These are phyloP conservation scores for Pocota personata DNA, from an alignment of 2,888 invertebrate genomes.

Conservation along the genomic window DNA sequence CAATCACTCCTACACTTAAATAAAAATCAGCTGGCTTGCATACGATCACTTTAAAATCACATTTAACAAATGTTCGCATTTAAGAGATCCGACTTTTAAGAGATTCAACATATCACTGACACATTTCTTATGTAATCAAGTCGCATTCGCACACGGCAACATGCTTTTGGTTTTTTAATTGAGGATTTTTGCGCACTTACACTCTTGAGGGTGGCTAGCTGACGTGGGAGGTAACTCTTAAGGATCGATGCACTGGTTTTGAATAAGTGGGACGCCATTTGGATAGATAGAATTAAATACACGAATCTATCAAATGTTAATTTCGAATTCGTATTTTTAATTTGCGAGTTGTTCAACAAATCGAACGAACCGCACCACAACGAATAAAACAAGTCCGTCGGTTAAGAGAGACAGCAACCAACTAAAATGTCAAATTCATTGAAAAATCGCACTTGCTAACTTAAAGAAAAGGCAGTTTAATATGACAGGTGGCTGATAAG, in stretches of 20 bases:
- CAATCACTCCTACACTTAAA: neutral
- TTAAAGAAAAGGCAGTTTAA: neutral
- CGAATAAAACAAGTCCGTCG: slow-evolving; percentile 3
- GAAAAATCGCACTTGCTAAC: neutral
- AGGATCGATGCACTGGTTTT: slow-evolving; percentile 77
- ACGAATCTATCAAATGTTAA: no score
- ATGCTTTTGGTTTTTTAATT: neutral
- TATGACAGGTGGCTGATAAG: slow-evolving; percentile 12
- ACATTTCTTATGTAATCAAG: neutral
- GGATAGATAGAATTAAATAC: neutral
- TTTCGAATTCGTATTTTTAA: neutral
- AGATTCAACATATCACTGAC: neutral
- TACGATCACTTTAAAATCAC: neutral
- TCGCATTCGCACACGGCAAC: slow-evolving; percentile 2
- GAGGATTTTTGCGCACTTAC: slow-evolving; percentile 52
- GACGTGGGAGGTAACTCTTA: slow-evolving; percentile 75
- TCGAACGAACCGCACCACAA: neutral
- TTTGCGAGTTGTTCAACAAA: neutral
- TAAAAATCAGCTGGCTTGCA: neutral
- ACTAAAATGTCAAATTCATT: slow-evolving; percentile 7
- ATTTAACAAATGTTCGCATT: neutral
- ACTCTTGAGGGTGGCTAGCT: slow-evolving; percentile 69
- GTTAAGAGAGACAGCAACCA: slow-evolving; percentile 42
- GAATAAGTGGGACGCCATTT: slow-evolving; percentile 79
- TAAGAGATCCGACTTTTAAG: neutral